Base-by-base conservation (phyloP, 2,888 invertebrate species). In the Eugnorisma glareosa region DNA sequence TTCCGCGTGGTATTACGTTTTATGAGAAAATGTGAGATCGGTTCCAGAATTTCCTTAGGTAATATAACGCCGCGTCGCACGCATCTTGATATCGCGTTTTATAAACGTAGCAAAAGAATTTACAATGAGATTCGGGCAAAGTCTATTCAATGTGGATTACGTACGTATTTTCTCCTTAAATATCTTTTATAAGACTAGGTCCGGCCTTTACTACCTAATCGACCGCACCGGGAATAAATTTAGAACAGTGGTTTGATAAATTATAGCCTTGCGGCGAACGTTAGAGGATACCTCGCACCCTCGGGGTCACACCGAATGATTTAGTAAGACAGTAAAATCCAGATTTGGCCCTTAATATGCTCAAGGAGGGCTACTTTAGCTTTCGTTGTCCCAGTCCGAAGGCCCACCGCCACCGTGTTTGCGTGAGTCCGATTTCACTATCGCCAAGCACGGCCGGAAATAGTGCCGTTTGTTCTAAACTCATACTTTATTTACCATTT, bases 401-500 rank as follows among this genome's bases (percentile, higher is more conserved):
- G 37, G 37, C 35, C 48, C n/a, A 57, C 5, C 4, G 40, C 10
- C 35, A 31, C 43, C 31, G 37, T 59, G 28, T 51, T 73, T 69
- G 77, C 81, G 82, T 77, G 77, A 77, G 66, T 31, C 35, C 40
- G 57, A 77, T 78, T 74, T 54, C 57, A 59, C 21, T 40, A 78
- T 59, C 67, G 64, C 63, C 37, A 15, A 24, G 45, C n/a, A 59
- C 51, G 69, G 66, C 35, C 63, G 51, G 63, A 82, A 82, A 71
- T 24, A 15, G 48, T 31, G 48, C 57, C 67, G 28, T 68, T 74
- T 68, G 70, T 71, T 82, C 43, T 71, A 71, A 78, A 71, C 28
- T 68, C 24, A 15, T 67, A 67, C 35, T 81, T 79, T 79, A 77
- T 67, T 77, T 79, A 59, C 57, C 24, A 72, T 57, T 68, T 72